Base-by-base conservation (phyloP, 1,140 invertebrate genomes). In the Hirudo medicinalis region DNA sequence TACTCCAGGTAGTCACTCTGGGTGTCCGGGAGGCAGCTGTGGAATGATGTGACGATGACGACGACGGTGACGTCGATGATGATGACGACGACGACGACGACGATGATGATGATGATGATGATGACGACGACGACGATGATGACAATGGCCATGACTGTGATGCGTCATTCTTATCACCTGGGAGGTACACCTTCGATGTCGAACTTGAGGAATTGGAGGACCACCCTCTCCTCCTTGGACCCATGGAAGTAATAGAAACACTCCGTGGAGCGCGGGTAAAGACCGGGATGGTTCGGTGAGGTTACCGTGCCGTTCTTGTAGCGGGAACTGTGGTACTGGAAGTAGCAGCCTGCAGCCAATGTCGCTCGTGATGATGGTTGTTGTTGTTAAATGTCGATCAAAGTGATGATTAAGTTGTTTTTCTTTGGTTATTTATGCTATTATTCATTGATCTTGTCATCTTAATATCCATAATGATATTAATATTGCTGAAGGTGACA, bases 181-280 rank as follows among this genome's bases (percentile, higher is more conserved):
- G 78, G 78, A n/a, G 69, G 75, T 40, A 78, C 71, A 29, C 77
- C 78, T 72, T 78, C 77, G 11, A 78, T 76, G 67, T 77, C 76
- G 73, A 95, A 95, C 80, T 89, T 91, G 32, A 88, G 87, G 78
- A 95, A 96, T 76, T 89, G 87, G 66, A 96, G 86, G 75, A 89
- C 88, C 60, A 96, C 88, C 75, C 88, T 88, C 78, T 96, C 91
- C 70, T 88, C 87, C 67, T 84, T 83, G 25, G 86, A 85, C 19
- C 91, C 93, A 78, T 92, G 87, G 81, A 97, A 96, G 80, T 91
- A 91, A 80, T 94, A 97, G 83, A 95, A 89, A 79, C 93, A 96
- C 78, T 93, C 90, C 0, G 92, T 91, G 79, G 94, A 88, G 73
- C 91, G 84, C 0, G 92, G 91, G 83, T 96, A 96, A 43, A 87